A percentile compares a stretch with the other conserved stretches of the same genome.
These are phyloP conservation scores for Drosophila suboccidentalis DNA, from an alignment of 2,888 invertebrate species.

Conservation along the genomic window DNA sequence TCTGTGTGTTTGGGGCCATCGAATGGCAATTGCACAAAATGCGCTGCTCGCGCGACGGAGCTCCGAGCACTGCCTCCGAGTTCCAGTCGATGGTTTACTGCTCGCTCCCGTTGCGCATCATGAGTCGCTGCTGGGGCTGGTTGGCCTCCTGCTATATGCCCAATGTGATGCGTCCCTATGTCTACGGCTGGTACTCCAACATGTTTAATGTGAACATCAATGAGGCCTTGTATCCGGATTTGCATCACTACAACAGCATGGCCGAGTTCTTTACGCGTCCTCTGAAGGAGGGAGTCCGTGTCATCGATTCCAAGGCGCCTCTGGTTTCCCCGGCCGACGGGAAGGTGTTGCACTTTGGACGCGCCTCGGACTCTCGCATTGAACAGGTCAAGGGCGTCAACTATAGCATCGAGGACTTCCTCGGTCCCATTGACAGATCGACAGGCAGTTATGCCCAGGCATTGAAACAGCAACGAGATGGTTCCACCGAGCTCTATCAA, in stretches of 20 bases:
- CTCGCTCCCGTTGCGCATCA: constrained; percentile 93
- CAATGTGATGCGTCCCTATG: constrained; percentile 89
- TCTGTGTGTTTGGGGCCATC: constrained; percentile 88
- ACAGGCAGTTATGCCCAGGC: constrained; percentile 67
- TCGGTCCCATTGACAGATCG: constrained; percentile 88
- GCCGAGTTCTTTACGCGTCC: constrained; percentile 95
- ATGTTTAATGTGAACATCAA: constrained; percentile 94
- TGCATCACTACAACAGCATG: constrained; percentile 91
- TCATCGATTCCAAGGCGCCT: constrained; percentile 89
- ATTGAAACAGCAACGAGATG: constrained; percentile 84
- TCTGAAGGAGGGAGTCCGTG: constrained; percentile 91
- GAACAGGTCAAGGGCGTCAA: constrained; percentile 96
- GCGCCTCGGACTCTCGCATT: constrained; percentile 92
- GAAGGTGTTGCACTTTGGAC: constrained; percentile 94
- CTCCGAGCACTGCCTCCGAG: constrained; percentile 82
- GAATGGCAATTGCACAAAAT: constrained; percentile 86
- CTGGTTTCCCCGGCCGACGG: constrained; percentile 98
- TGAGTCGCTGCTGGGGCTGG: constrained; percentile 96
- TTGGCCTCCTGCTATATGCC: constrained; percentile 93
- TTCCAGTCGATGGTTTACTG: constrained; percentile 91
- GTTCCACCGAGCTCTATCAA: constrained; percentile 91
- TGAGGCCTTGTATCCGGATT: constrained; percentile 93
- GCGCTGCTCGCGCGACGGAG: constrained; percentile 66
- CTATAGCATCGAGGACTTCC: constrained; percentile 95
- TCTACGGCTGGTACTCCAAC: constrained; percentile 92